Evolutionary conservation across 2,113 vertebrate genomes (phyloP).

Genomic region (Macheiramphus alcinus): DNA sequence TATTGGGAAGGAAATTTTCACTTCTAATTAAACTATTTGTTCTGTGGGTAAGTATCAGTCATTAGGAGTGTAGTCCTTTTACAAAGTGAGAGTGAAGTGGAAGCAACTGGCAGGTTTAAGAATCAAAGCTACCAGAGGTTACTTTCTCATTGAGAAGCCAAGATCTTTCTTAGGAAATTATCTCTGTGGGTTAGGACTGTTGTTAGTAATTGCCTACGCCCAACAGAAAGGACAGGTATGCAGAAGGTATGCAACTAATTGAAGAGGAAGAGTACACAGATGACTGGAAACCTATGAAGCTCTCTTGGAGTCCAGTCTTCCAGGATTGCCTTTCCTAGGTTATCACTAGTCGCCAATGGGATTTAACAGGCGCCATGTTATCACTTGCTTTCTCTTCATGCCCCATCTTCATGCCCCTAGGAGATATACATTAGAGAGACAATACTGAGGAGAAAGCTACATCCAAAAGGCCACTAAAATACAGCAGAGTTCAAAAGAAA

Average conservation of each 20-base stretch:
- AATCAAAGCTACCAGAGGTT: background rate
- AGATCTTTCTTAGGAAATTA: background rate
- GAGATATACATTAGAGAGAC: background rate
- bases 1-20: background rate
- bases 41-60: background rate
- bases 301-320: background rate
- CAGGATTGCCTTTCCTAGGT: background rate
- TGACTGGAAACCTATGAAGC: background rate
- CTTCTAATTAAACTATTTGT: background rate
- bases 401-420: background rate
- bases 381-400: background rate
- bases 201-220: background rate
- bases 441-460: background rate
- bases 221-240: background rate
- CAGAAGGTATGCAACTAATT: background rate
- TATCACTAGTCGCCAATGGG: background rate
- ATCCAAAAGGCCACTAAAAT: background rate
- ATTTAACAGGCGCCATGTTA: background rate
- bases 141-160: background rate
- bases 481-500: background rate
- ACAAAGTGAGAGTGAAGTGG: background rate
- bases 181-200: background rate
- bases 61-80: background rate
- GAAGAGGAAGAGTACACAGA: background rate
- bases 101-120: background rate